phyloP scores from a whole-genome alignment of 2,888 invertebrate species.

The Tiliacea citrago region DNA sequence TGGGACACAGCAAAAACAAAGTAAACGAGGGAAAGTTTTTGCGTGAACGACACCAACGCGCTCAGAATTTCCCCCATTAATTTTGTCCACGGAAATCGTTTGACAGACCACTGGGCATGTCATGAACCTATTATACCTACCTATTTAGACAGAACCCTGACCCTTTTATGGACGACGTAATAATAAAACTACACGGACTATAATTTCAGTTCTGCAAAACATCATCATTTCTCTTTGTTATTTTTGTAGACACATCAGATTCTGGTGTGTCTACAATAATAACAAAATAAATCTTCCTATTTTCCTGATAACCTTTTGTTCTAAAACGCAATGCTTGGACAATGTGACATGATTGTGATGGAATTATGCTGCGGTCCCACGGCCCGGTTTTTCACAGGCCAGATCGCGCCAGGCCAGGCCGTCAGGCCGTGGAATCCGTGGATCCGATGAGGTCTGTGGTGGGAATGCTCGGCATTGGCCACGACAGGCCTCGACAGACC shows the following conservation, averaged over 20 bases:
- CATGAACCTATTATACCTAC: constrained; percentile 54
- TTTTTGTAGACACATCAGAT: no score
- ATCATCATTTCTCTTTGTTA: no score
- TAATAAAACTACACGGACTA: constrained; percentile 16
- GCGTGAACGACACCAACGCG: constrained; percentile 67
- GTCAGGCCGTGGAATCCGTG: no score
- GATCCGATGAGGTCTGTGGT: no score
- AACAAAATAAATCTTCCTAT: neutral
- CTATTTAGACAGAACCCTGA: constrained; percentile 38
- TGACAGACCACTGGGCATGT: constrained; percentile 72
- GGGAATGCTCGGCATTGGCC: no score
- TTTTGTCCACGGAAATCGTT: constrained; percentile 74
- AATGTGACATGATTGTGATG: constrained; percentile 35
- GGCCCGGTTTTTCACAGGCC: no score
- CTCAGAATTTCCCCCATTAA: constrained; percentile 74
- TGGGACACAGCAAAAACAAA: constrained; percentile 68
- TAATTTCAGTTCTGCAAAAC: constrained; percentile 12
- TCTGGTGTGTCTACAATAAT: constrained; percentile 10
- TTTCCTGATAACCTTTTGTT: constrained; percentile 26
- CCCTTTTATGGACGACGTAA: constrained; percentile 27
- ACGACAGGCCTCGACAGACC: no score
- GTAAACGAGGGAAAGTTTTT: constrained; percentile 72
- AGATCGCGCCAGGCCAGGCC: no score
- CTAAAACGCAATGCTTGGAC: constrained; percentile 13
- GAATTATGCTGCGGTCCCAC: constrained; percentile 27